Conservation (phyloP, 1,140 invertebrate genomes). For the Neodiprion fabricii region DNA sequence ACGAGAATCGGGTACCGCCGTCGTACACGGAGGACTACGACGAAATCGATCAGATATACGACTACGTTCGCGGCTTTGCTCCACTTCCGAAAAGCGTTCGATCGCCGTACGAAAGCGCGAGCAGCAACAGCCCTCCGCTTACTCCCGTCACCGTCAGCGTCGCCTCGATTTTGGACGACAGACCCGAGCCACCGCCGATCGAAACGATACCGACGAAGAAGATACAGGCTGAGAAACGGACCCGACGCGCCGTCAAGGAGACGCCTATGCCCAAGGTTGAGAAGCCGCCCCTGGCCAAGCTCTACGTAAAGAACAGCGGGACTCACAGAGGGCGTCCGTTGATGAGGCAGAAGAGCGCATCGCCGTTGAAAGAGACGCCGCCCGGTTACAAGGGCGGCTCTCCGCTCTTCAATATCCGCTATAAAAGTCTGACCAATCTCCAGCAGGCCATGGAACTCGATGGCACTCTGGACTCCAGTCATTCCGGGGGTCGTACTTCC, state of each 20-base stretch:
- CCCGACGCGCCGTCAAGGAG: slow-evolving; percentile 63
- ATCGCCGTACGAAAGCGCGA: slow-evolving; percentile 66
- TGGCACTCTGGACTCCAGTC: slow-evolving; percentile 86
- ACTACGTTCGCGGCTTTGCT: slow-evolving; percentile 91
- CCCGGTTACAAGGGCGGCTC: slow-evolving; percentile 76
- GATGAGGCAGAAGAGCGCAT: slow-evolving; percentile 75
- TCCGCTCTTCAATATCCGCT: slow-evolving; percentile 81
- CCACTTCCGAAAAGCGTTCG: slow-evolving; percentile 84
- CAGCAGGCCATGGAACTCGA: slow-evolving; percentile 79
- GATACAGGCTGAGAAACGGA: slow-evolving; percentile 74
- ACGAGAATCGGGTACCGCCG: slow-evolving; percentile 61
- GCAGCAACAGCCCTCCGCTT: slow-evolving; percentile 40
- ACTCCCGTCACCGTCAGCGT: slow-evolving; percentile 54
- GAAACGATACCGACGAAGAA: slow-evolving; percentile 90
- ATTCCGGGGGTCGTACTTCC: slow-evolving; percentile 84
- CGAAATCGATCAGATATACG: slow-evolving; percentile 96
- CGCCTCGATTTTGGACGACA: slow-evolving; percentile 63
- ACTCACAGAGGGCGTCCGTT: slow-evolving; percentile 71
- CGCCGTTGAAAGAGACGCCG: slow-evolving; percentile 73
- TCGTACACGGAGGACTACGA: slow-evolving; percentile 85
- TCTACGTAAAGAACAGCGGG: slow-evolving; percentile 79
- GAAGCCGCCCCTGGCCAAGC: slow-evolving; percentile 68
- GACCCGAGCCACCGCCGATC: slow-evolving; percentile 88
- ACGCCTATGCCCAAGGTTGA: slow-evolving; percentile 54
- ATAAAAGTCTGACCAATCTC: slow-evolving; percentile 82